Evolutionary conservation across 1,140 invertebrate genomes (phyloP), one percentile per base, ranked within the genome.

Genomic region (Gonioctena quinquepunctata): DNA sequence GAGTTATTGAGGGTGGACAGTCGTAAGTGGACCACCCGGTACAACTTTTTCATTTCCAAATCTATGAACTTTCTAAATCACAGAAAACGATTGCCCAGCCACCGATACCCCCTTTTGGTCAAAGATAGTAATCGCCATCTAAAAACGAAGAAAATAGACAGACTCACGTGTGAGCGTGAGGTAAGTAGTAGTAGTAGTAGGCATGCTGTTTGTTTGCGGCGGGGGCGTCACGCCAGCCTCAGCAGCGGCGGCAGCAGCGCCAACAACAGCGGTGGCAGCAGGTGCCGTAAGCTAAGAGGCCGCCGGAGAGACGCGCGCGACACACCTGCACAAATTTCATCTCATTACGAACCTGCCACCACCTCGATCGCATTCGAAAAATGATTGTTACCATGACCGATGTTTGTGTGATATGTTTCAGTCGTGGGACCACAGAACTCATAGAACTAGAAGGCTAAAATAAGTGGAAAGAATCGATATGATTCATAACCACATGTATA

Each of bases 231-330:
- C 73, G 76, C 76, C 72, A 77, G 74, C 74, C 66, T 68, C 72
- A 76, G 66, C 69, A 74, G 67, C 57, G 70, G 69, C 76, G 78
- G 74, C 68, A 59, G 56, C 69, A 72, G 66, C 72, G 76, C 76
- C 77, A 77, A 77, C 72, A 77, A 76, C 75, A 79, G 75, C 73
- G 80, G 77, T 76, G 78, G 76, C 78, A 82, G 80, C 75, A 78
- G 78, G 74, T 73, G 73, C 74, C 69, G 66, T 42, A 67, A 61
- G 66, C 66, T 70, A 71, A 70, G 73, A 50, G 66, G 67, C 67
- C 59, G 70, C 67, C 64, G 49, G 33, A 59, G 67, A 50, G 57
- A 61, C 50, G 52, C 67, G 65, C 74, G 74, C 72, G 80, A 79
- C 73, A 69, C 77, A 82, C 80, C 79, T 82, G 77, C 71, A 77